Evolutionary conservation across 2,113 vertebrate genomes (phyloP), one percentile per base, ranked within the genome.

Genomic region (Carassius gibelio): DNA sequence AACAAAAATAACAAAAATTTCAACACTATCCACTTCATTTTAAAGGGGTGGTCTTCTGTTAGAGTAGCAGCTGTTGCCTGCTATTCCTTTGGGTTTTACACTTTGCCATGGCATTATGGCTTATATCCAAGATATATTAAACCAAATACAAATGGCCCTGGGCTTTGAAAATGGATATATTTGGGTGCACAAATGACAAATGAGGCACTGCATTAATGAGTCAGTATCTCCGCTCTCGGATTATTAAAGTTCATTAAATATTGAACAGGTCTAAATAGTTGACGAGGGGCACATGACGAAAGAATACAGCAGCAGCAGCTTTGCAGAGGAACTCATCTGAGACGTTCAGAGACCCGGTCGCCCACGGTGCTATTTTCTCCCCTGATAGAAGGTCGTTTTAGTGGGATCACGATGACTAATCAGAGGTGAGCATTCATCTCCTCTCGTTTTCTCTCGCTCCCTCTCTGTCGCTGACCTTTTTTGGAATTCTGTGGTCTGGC

Each of bases 201-300:
- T 87, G 85, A 77, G 78, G 52, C 81, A 62, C 74, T 71, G 68
- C 34, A 77, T 61, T 87, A 89, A 87, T 85, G 74, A 87, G 66
- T 89, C 78, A 89, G 87, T 87, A 89, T 86, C 85, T 84, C 78
- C 78, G 66, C 85, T 77, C 72, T 45, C 66, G 72, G 64, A 81
- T 87, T 85, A 89, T 87, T 89, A 87, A 89, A 87, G 88, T 82
- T 89, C 38, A 83, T 89, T 57, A 89, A 88, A 89, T 89, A 89
- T 86, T 80, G 81, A 87, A 75, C 45, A 59, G 79, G 86, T 85
- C 87, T 87, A 85, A 89, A 86, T 83, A 81, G 83, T 87, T 76
- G 74, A 86, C 74, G 83, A 84, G 75, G 82, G 82, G 75, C 82
- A 86, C 57, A 72, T 84, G 75, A 81, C 87, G 82, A 89, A n/a